Conservation (phyloP, 2,797 vertebrate species). For the Meda fulgida region DNA sequence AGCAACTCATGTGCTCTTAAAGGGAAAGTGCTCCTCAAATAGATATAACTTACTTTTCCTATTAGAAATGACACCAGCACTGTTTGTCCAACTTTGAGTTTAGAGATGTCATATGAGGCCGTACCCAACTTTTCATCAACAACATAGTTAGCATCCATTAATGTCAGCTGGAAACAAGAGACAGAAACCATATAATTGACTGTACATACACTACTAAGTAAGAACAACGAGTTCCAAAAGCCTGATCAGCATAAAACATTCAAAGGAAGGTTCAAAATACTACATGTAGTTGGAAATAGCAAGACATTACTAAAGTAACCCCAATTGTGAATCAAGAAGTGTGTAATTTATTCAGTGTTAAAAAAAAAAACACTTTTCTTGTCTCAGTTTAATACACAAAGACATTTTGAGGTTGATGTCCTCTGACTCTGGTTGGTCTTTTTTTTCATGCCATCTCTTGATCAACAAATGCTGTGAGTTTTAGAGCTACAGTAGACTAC, state of each 20-base stretch:
- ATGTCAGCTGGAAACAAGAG: constrained; percentile 81
- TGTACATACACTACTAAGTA: not conserved
- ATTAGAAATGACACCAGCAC: constrained; percentile 85
- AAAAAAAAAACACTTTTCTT: not conserved
- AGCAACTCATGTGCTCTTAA: not conserved
- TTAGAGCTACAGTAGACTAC: not conserved
- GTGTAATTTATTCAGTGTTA: not conserved
- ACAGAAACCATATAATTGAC: not conserved
- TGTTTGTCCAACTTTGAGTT: constrained; percentile 84
- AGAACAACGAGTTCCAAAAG: not conserved
- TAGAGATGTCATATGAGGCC: constrained; percentile 81
- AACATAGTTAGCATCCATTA: constrained; percentile 98
- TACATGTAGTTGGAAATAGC: not conserved
- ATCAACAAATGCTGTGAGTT: not conserved
- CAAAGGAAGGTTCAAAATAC: not conserved
- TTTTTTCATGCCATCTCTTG: not conserved
- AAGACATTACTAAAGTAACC: not conserved
- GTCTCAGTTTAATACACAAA: not conserved
- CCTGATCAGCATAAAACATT: not conserved
- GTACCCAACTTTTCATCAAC: constrained; percentile 97
- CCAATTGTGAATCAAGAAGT: too few species aligned
- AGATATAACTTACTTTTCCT: constrained; percentile 83
- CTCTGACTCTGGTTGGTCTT: not conserved
- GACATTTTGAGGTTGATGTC: not conserved
- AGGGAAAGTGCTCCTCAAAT: not conserved